Conservation (phyloP, 2,113 vertebrate genomes). For the Ammospiza caudacuta region DNA sequence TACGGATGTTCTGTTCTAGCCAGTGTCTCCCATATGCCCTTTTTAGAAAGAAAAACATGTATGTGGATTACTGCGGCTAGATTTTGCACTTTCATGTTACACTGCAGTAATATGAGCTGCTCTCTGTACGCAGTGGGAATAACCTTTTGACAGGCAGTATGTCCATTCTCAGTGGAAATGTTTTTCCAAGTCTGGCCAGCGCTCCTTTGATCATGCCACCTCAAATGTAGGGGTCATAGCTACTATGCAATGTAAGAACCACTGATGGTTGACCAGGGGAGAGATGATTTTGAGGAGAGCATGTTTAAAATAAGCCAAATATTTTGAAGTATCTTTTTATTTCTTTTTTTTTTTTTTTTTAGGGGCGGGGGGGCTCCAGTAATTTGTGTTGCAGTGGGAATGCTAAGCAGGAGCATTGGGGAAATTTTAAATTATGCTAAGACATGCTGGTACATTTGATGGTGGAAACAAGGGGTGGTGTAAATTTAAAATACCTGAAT, state of each 20-base stretch:
- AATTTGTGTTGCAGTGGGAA: neutral
- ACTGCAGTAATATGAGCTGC: slow-evolving; percentile 87
- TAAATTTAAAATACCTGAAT: slow-evolving; percentile 29
- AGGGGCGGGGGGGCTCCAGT: neutral
- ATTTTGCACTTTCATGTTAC: slow-evolving; percentile 88
- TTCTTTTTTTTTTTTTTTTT: neutral
- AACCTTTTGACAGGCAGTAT: slow-evolving; percentile 91
- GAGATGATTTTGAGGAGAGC: slow-evolving; percentile 40
- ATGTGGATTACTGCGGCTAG: slow-evolving; percentile 81
- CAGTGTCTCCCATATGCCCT: slow-evolving; percentile 79
- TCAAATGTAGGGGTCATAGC: slow-evolving; percentile 82
- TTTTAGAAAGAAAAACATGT: slow-evolving; percentile 85
- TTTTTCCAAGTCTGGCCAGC: slow-evolving; percentile 91
- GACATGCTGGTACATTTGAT: neutral
- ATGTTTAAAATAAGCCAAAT: slow-evolving; percentile 50
- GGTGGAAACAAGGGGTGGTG: neutral
- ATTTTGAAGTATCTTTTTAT: neutral
- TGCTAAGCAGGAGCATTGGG: neutral
- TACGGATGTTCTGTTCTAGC: slow-evolving; percentile 69
- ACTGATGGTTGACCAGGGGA: slow-evolving; percentile 61
- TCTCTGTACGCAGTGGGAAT: slow-evolving; percentile 85
- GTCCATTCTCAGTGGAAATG: slow-evolving; percentile 91
- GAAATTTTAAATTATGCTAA: slow-evolving; percentile 26
- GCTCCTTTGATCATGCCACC: slow-evolving; percentile 88
- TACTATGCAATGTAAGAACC: slow-evolving; percentile 77